A percentile compares a stretch with the other conserved stretches of the same genome.
Conservation (phyloP, 2,113 vertebrate genomes). For the Sphyrna mokarran region DNA sequence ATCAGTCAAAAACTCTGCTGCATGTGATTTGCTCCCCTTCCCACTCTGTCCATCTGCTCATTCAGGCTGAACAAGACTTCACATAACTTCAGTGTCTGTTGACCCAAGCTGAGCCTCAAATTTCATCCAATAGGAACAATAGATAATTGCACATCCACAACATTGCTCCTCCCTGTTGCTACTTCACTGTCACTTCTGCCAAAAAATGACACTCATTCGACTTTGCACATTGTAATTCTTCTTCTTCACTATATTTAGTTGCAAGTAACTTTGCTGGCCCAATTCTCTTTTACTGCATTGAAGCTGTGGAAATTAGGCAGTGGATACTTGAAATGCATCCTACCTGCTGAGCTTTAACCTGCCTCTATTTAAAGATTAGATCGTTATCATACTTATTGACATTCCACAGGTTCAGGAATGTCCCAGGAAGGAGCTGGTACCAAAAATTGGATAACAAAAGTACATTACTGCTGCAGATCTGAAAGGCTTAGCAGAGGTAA, state of each 20-base stretch:
- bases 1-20: neutral
- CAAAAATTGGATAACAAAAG: neutral
- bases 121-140: neutral
- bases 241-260: neutral
- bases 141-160: neutral
- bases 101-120: neutral
- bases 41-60: neutral
- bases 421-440: neutral
- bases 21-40: neutral
- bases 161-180: neutral
- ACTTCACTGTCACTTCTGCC: neutral
- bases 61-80: neutral
- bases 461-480: neutral
- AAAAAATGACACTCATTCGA: neutral
- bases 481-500: neutral
- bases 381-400: neutral
- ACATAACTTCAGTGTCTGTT: neutral
- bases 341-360: neutral
- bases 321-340: neutral
- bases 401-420: neutral
- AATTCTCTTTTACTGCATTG: neutral
- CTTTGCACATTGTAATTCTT: neutral
- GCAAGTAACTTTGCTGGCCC: neutral
- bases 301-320: neutral
- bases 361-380: neutral